Evolutionary conservation across 2,113 vertebrate species (phyloP).

Genomic region (Cyanistes caeruleus): DNA sequence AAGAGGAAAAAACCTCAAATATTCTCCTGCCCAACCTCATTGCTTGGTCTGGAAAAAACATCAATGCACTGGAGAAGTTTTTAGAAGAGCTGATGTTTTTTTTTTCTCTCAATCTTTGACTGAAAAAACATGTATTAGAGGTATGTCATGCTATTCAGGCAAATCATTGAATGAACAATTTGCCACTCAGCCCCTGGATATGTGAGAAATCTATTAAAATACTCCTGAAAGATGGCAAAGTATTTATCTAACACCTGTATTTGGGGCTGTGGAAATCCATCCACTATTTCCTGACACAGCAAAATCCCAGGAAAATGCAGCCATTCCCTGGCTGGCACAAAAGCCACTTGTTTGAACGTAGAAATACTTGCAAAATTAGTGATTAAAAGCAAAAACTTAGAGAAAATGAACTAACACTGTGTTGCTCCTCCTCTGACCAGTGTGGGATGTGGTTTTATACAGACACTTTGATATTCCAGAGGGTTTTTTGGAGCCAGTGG

Average conservation of each 20-base stretch:
- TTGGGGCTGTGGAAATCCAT: background rate
- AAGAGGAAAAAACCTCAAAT: background rate
- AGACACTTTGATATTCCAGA: background rate
- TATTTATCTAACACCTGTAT: fast-evolving
- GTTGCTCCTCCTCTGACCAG: background rate
- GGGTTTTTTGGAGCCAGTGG: background rate
- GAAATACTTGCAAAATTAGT: background rate
- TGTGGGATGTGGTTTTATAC: background rate
- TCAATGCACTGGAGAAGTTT: background rate
- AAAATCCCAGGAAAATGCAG: background rate
- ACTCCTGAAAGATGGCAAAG: background rate
- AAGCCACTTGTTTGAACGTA: fast-evolving
- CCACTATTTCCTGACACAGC: background rate
- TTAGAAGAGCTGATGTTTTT: background rate
- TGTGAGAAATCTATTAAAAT: background rate
- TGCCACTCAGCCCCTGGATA: background rate
- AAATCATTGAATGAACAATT: background rate
- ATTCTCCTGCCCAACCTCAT: background rate
- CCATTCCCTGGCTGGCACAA: background rate
- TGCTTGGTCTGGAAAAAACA: background rate
- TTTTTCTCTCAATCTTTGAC: background rate
- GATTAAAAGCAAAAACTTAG: background rate
- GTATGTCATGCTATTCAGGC: background rate
- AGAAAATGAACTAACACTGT: background rate
- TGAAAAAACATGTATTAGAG: background rate